Evolutionary conservation across 37 sponge, comb jelly and placozoan genomes (phyloP).

Genomic region (Tethya wilhelma): DNA sequence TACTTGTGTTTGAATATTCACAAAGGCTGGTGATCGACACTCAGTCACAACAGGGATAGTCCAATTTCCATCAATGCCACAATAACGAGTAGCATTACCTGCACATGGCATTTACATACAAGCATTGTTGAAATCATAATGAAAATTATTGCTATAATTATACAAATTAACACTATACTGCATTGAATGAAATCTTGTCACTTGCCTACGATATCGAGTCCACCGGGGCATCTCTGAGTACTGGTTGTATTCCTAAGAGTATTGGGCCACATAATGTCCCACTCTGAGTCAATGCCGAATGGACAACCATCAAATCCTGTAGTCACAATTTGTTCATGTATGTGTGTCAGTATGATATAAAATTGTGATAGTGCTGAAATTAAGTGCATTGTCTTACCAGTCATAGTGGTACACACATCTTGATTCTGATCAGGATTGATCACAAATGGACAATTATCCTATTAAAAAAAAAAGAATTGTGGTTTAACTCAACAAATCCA

Average conservation of each 20-base stretch:
- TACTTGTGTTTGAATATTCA: not conserved
- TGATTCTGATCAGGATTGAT: not conserved
- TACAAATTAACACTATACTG: not conserved
- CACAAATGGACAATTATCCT: not conserved
- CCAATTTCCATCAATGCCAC: not conserved
- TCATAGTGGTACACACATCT: not conserved
- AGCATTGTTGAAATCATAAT: not conserved
- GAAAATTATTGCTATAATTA: not conserved
- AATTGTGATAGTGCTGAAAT: too few relatives aligned
- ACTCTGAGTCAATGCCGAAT: not conserved
- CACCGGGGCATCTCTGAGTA: not conserved
- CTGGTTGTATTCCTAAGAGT: not conserved
- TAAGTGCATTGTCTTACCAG: too few relatives aligned
- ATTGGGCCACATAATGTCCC: not conserved
- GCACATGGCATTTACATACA: not conserved
- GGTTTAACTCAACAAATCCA: not conserved
- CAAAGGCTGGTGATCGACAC: not conserved
- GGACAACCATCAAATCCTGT: too few relatives aligned
- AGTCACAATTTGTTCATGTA: too few relatives aligned
- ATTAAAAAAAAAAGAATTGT: not conserved
- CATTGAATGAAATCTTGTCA: too few relatives aligned
- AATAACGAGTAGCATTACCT: conserved; percentile 3
- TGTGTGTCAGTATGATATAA: too few relatives aligned
- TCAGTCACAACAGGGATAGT: not conserved
- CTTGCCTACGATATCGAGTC: not conserved